A percentile compares a stretch with the other conserved stretches of the same genome.
These are phyloP conservation scores for Columba janthina DNA, from an alignment of 2,113 vertebrate genomes.

Conservation along the genomic window DNA sequence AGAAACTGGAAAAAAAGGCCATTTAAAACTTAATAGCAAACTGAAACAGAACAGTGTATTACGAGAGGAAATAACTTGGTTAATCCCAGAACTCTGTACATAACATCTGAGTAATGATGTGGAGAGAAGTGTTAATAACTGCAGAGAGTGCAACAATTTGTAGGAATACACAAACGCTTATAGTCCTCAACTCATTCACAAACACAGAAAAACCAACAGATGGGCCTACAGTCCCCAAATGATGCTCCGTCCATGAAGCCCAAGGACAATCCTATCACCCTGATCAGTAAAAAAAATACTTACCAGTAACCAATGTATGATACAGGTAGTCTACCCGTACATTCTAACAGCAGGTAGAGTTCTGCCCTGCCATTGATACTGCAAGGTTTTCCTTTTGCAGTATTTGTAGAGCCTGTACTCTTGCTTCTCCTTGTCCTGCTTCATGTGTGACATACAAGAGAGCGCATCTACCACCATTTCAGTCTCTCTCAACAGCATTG, in stretches of 20 bases:
- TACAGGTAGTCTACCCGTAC: constrained; percentile 50
- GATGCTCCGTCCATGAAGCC: not conserved
- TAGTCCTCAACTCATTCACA: not conserved
- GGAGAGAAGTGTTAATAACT: not conserved
- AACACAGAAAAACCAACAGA: not conserved
- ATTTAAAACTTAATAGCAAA: not conserved
- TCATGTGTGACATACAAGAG: constrained; percentile 67
- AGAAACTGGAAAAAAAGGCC: not conserved
- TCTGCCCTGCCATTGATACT: constrained; percentile 56
- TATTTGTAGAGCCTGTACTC: constrained; percentile 55
- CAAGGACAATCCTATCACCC: not conserved
- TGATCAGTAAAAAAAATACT: constrained; percentile 34
- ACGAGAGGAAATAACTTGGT: not conserved
- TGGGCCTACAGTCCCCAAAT: not conserved
- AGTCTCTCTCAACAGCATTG: constrained; percentile 67
- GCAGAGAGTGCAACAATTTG: not conserved
- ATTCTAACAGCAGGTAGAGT: constrained; percentile 60
- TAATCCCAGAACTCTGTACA: not conserved
- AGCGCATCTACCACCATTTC: constrained; percentile 69
- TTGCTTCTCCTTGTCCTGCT: constrained; percentile 54
- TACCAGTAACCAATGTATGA: constrained; percentile 43
- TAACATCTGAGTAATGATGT: not conserved
- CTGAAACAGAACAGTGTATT: not conserved
- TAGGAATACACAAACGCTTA: not conserved
- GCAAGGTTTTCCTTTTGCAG: constrained; percentile 49